Base-by-base conservation (phyloP, 1,140 invertebrate species). In the Hypsibius dujardini region DNA sequence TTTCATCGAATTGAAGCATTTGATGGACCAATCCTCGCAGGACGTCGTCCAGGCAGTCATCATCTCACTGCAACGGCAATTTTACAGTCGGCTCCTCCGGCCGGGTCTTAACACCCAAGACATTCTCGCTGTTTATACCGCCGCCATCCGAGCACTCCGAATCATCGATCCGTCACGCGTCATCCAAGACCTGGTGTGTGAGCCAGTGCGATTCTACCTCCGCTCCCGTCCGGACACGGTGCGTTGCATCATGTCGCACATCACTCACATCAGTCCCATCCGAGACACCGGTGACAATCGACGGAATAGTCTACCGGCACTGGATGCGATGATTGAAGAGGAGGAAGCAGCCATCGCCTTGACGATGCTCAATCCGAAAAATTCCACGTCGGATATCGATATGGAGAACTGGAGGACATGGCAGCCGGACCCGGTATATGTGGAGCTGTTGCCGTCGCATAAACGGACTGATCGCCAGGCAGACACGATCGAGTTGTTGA, bases 401-500 rank as follows among this genome's bases (percentile, higher is more conserved):
- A 67, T 67, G 59, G 82, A 77, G 40, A 76, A 86, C 75, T 97
- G 93, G 93, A 86, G 91, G 77, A 85, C 85, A 56, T 98, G 94
- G 93, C 84, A 86, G 74, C 94, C 94, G 1, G 93, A 95, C 82
- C 92, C 93, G 47, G 86, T 92, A 28, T 92, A 90, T 83, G 90
- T 87, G 75, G 88, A 88, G 81, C 87, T 87, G 71, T 77, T 81
- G 81, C 28, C 46, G 28, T 42, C 69, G n/a, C 56, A 40, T 72
- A 59, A 28, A 15, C 46, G 46, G 42, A 67, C 62, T 15, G 62
- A 67, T 70, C 78, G 86, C 74, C 86, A 87, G 46, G 90, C 89
- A 47, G 95, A 98, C 79, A 95, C 98, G 70, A 96, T 99, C 76
- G 94, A 93, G 59, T 96, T 97, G 87, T 82, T 98, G 12, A 92